A percentile compares a stretch with the other conserved stretches of the same genome.
These are phyloP conservation scores for Ophiodon elongatus DNA, from an alignment of 2,113 vertebrate genomes.

Conservation along the genomic window DNA sequence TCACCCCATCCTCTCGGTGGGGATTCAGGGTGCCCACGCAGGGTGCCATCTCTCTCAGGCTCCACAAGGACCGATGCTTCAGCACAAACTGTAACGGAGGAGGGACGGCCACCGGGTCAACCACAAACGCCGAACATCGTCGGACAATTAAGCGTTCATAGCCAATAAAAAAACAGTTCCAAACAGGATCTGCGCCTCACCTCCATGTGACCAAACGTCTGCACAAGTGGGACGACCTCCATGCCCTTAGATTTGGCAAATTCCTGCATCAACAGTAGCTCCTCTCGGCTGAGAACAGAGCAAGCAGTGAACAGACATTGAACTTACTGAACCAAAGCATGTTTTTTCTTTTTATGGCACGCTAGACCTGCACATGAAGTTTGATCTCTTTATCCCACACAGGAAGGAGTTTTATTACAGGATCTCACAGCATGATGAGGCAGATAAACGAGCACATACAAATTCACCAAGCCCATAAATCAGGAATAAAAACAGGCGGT, in stretches of 20 bases:
- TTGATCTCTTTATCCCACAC: background rate
- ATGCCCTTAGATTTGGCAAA: conserved; percentile 84
- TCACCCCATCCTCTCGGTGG: conserved; percentile 84
- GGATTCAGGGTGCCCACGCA: conserved; percentile 94
- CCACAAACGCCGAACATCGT: background rate
- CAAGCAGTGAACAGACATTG: background rate
- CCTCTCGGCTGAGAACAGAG: conserved; percentile 82
- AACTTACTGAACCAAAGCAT: background rate
- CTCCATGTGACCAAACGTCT: conserved; percentile 98
- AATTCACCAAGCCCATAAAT: background rate
- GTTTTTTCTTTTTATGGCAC: background rate
- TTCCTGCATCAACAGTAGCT: conserved; percentile 86
- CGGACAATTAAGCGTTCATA: background rate
- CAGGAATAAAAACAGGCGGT: background rate
- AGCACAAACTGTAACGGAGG: conserved; percentile 89
- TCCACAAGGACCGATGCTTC: conserved; percentile 88
- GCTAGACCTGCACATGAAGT: background rate
- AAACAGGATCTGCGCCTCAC: conserved; percentile 77
- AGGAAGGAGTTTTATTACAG: conserved; percentile 9
- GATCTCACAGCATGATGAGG: conserved; percentile 5
- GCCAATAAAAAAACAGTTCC: background rate
- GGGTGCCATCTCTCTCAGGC: conserved; percentile 87
- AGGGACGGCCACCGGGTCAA: background rate
- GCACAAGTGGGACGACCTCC: conserved; percentile 93
- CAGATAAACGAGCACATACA: background rate